Conservation (phyloP, 2,113 vertebrate genomes). For the Stigmatopora argus region DNA sequence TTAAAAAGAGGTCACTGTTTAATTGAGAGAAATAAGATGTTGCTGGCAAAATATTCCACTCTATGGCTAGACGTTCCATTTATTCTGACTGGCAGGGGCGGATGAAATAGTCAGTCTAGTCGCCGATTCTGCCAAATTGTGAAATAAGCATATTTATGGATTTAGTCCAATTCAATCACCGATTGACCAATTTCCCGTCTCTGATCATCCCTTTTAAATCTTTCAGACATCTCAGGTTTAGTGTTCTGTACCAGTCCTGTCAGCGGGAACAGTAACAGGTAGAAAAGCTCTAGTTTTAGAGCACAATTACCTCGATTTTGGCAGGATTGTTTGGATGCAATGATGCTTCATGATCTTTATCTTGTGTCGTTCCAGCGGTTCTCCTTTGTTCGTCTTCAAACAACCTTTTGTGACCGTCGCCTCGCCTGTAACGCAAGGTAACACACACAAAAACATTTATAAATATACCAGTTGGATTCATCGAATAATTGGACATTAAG, state of each 20-base stretch:
- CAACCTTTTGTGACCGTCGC: constrained; percentile 77
- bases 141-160: no score
- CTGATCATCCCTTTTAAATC: constrained; percentile 14
- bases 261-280: constrained; percentile 63
- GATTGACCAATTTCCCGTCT: neutral
- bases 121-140: no score
- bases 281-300: neutral
- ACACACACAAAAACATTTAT: constrained; percentile 39
- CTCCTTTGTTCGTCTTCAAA: constrained; percentile 79
- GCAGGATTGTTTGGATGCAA: no score
- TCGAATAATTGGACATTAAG: no score
- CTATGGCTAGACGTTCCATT: no score
- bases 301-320: neutral
- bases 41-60: no score
- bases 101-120: no score
- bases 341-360: neutral
- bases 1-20: no score
- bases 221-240: constrained; percentile 58
- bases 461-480: neutral
- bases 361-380: constrained; percentile 60
- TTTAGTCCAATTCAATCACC: no score
- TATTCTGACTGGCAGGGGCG: no score
- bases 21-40: no score
- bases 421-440: constrained; percentile 70
- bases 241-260: constrained; percentile 59